Percentiles rank a stretch among this genome's conserved stretches.
Evolutionary conservation across 2,888 invertebrate genomes (phyloP).

Genomic region (Yponomeuta evonymella): DNA sequence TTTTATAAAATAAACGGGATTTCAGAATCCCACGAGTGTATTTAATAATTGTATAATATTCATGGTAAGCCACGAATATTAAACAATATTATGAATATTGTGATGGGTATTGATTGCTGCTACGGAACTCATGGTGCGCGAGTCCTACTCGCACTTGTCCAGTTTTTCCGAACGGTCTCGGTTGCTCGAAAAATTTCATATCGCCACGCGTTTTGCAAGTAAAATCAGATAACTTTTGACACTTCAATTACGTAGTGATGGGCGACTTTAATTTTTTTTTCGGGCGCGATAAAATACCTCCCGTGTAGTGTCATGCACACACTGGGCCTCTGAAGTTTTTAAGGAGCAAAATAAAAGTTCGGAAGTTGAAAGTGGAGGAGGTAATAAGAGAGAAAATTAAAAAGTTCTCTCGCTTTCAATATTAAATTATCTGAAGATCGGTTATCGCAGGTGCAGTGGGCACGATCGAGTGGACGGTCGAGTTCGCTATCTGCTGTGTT

Average conservation of each 20-base stretch:
- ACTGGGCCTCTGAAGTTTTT: constrained; percentile 48
- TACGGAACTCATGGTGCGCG: too few species aligned
- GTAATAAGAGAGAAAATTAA: constrained; percentile 57
- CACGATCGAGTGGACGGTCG: constrained; percentile 32
- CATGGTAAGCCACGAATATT: too few species aligned
- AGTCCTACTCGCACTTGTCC: too few species aligned
- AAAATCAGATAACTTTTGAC: constrained; percentile 76
- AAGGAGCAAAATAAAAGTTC: constrained; percentile 59
- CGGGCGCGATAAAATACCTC: constrained; percentile 38
- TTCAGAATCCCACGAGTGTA: too few species aligned
- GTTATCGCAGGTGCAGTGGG: constrained; percentile 42
- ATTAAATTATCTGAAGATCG: constrained; percentile 46
- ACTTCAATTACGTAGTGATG: constrained; percentile 74
- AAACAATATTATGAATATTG: too few species aligned
- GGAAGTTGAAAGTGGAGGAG: constrained; percentile 25
- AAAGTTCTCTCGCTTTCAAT: constrained; percentile 57
- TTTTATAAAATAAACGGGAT: too few species aligned
- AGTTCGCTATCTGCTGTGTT: constrained; percentile 17
- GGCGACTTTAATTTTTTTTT: constrained; percentile 67
- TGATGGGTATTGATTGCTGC: too few species aligned
- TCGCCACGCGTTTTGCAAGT: constrained; percentile 72
- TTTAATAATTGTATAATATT: too few species aligned
- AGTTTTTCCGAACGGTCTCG: constrained; percentile 58
- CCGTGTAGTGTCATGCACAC: constrained; percentile 62
- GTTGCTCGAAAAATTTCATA: constrained; percentile 69